Base-by-base conservation (phyloP, 2,113 vertebrate species). In the Petroica traversi region DNA sequence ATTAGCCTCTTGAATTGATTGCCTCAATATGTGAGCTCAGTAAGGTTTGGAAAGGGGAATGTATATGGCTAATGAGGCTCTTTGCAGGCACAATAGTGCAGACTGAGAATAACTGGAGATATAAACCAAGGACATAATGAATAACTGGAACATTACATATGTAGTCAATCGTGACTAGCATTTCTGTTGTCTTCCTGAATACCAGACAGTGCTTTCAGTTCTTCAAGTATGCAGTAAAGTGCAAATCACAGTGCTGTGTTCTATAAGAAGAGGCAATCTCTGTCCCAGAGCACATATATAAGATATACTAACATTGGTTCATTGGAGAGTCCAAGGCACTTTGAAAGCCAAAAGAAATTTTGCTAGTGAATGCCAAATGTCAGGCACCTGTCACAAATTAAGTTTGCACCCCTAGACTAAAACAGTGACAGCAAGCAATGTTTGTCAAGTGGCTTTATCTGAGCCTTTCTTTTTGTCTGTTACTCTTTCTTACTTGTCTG, bases 1-100 rank as follows among this genome's bases (percentile, higher is more conserved):
- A 81, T 71, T 67, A 93, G 22, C 57, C 23, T 72, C 84, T 64
- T 48, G 28, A 89, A 67, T 91, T 36, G 24, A 68, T 51, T 78
- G 40, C 11, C 16, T 55, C 3, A 2, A 20, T 49, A 67, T 31
- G 5, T 17, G 14, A 85, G 6, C 25, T 84, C 57, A 61, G 24
- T 57, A 67, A 64, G 7, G 31, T 48, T 75, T 11, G 9, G 61
- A 85, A 82, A 85, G 8, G 9, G 12, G 26, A 58, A 33, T 66
- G 19, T 23, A 22, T 55, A 43, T 14, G 11, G 36, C 33, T 77
- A 69, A 87, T 55, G 38, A 77, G 18, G 38, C 14, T 38, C 18
- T 76, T 63, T 58, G 14, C 48, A 46, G 48, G 49, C 33, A 51
- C 33, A 67, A 11, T 14, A 59, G 22, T 51, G 26, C 17, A 78